phyloP scores from a whole-genome alignment of 2,888 invertebrate species.

The Idaea dimidiata region DNA sequence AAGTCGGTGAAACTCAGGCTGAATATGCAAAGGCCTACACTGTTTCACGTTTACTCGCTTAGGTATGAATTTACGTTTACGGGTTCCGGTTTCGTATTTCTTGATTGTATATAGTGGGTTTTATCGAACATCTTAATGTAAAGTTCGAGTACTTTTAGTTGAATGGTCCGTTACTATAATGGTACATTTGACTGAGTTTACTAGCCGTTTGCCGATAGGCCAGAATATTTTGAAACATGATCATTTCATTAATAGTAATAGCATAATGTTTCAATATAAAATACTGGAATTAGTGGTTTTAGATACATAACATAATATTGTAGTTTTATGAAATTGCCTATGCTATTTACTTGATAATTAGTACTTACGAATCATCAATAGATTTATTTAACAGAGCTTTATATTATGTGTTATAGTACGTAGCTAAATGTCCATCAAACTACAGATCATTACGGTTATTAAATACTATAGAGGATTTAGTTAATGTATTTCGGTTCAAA shows the following conservation, averaged over 20 bases:
- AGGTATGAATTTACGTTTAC: constrained; percentile 56
- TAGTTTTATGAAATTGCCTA: no score
- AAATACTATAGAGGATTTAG: constrained; percentile 41
- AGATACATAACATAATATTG: no score
- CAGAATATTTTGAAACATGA: background rate
- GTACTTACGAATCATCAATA: no score
- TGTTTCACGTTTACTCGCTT: constrained; percentile 46
- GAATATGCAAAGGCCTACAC: constrained; percentile 50
- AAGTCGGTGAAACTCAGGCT: constrained; percentile 40
- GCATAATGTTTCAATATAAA: no score
- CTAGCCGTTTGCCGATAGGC: background rate
- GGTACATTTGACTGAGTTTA: constrained; percentile 7
- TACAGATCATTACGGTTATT: constrained; percentile 9
- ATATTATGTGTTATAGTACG: no score
- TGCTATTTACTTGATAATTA: no score
- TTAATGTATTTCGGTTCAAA: constrained; percentile 57
- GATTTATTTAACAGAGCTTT: no score
- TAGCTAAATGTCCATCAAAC: no score
- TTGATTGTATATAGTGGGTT: constrained; percentile 42
- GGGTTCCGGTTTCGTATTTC: constrained; percentile 45
- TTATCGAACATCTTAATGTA: constrained; percentile 44
- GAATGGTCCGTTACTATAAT: constrained; percentile 25
- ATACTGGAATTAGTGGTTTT: no score
- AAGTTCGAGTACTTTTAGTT: constrained; percentile 28
- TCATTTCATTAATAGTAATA: background rate